Percentiles rank a stretch among this genome's conserved stretches.
These are phyloP conservation scores for Plotosus lineatus DNA, from an alignment of 2,113 vertebrate genomes.

Conservation along the genomic window DNA sequence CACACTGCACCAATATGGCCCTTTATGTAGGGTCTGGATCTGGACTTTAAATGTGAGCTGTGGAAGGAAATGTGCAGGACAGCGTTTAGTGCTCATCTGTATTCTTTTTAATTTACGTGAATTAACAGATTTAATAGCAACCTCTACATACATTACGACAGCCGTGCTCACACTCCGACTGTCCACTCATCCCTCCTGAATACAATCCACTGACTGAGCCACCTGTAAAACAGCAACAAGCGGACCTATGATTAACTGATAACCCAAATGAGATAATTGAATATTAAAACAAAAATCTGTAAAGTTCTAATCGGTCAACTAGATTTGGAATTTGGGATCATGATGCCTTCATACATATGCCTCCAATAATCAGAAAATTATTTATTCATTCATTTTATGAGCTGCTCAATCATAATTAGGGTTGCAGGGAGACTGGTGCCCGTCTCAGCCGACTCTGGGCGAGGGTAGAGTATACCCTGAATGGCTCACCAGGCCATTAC, in stretches of 20 bases:
- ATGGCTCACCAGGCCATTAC: no score
- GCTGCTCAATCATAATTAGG: no score
- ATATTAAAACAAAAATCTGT: no score
- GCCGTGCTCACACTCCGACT: slow-evolving; percentile 43
- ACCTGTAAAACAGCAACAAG: slow-evolving; percentile 20
- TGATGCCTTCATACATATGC: no score
- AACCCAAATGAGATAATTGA: no score
- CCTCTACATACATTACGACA: slow-evolving; percentile 36
- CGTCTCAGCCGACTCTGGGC: no score
- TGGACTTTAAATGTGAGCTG: neutral
- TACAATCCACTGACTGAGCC: slow-evolving; percentile 3
- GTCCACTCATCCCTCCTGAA: neutral
- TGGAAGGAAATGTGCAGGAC: neutral
- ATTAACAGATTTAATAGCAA: slow-evolving; percentile 49
- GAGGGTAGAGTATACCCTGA: no score
- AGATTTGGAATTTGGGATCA: no score
- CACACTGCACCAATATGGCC: neutral
- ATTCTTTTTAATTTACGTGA: slow-evolving; percentile 43
- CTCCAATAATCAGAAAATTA: no score
- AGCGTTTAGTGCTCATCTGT: slow-evolving; percentile 21
- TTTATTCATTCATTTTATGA: no score
- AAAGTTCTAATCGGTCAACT: no score
- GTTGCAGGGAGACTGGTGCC: no score
- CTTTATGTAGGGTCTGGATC: neutral
- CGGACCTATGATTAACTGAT: neutral